Percentiles rank a stretch among this genome's conserved stretches.
Conservation (phyloP, 2,113 vertebrate species). For the Fregetta grallaria region DNA sequence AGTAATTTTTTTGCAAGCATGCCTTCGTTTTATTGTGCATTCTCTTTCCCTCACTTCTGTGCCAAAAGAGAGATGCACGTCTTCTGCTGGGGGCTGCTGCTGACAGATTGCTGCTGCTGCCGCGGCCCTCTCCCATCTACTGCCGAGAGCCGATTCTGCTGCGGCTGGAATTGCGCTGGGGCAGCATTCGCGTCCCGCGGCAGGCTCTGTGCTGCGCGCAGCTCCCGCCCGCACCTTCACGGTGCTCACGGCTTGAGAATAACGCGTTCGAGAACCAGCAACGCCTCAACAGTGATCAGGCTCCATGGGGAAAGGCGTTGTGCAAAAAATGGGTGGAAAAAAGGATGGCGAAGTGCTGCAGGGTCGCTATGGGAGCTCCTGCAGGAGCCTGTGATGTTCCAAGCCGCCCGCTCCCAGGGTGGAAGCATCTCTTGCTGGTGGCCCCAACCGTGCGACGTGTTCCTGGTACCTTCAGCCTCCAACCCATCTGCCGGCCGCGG, state of each 20-base stretch:
- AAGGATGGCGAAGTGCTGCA: neutral
- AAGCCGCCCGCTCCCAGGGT: neutral
- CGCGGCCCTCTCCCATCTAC: neutral
- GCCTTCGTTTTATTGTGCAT: neutral
- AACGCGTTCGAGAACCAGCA: fast-evolving
- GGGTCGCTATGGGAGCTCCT: neutral
- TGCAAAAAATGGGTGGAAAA: neutral
- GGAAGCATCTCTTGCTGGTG: neutral
- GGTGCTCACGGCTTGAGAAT: neutral
- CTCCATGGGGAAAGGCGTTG: neutral
- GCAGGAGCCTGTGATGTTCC: too few relatives aligned
- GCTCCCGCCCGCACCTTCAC: fast-evolving
- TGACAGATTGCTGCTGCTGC: neutral
- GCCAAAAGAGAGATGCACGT: neutral
- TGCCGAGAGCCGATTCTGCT: neutral
- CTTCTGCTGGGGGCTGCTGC: neutral
- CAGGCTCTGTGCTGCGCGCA: neutral
- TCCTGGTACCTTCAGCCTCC: neutral
- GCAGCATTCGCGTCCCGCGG: neutral
- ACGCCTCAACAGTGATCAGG: neutral
- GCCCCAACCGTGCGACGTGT: fast-evolving
- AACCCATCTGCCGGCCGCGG: fast-evolving
- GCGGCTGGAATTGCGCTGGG: neutral
- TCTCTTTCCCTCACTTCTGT: neutral
- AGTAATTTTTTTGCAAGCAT: conserved; percentile 26